Conservation (phyloP, 2,113 vertebrate genomes). For the Propithecus coquereli region DNA sequence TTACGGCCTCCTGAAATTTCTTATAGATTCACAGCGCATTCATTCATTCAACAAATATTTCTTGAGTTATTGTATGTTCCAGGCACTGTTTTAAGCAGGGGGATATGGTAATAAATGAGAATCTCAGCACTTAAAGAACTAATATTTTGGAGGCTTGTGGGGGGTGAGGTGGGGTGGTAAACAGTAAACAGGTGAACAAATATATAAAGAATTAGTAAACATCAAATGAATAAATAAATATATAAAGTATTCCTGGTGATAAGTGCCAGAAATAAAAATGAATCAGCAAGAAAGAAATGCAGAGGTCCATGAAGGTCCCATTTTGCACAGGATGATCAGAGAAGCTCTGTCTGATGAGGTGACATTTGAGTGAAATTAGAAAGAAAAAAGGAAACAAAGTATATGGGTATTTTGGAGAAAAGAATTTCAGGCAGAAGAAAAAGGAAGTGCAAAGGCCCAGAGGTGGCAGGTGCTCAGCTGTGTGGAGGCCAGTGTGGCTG, state of each 20-base stretch:
- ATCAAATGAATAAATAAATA: background rate
- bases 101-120: background rate
- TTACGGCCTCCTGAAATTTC: background rate
- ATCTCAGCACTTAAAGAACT: background rate
- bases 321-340: background rate
- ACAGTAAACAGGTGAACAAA: background rate
- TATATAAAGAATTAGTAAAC: background rate
- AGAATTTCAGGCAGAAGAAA: background rate
- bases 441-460: background rate
- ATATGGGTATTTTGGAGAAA: background rate
- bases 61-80: background rate
- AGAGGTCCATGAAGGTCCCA: background rate
- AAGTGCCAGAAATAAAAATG: background rate
- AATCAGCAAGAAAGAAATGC: background rate
- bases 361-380: background rate
- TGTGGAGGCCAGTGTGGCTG: background rate
- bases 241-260: background rate
- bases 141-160: background rate
- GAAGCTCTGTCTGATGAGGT: background rate
- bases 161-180: background rate
- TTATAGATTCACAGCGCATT: background rate
- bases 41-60: background rate
- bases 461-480: background rate
- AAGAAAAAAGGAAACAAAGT: background rate
- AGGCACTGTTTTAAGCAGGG: background rate